Evolutionary conservation across 2,797 vertebrate species (phyloP).

Genomic region (Linurgus olivaceus): DNA sequence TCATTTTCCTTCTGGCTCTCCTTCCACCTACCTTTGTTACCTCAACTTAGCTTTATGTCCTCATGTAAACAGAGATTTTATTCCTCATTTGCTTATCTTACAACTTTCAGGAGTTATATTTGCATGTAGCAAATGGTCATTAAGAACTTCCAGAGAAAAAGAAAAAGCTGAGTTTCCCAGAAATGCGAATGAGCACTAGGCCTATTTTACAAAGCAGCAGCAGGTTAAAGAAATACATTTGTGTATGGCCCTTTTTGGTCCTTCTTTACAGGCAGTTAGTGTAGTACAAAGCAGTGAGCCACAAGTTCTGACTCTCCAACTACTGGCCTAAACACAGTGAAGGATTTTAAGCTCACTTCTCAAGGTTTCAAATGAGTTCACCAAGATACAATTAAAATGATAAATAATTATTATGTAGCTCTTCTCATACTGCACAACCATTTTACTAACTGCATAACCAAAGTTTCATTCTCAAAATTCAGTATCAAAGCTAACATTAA

Average conservation of each 20-base stretch:
- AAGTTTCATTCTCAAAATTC: neutral
- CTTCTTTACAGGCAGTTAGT: neutral
- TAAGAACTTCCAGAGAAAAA: neutral
- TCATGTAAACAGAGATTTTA: neutral
- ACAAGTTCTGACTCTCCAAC: neutral
- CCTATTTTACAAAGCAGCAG: neutral
- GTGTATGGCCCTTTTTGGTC: neutral
- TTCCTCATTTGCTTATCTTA: conserved; percentile 6
- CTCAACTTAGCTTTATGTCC: neutral
- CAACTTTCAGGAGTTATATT: neutral
- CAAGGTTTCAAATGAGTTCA: neutral
- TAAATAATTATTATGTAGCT: neutral
- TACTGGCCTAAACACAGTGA: neutral
- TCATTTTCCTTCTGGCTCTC: conserved; percentile 36
- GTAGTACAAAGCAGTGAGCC: neutral
- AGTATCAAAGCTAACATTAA: neutral
- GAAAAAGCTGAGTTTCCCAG: neutral
- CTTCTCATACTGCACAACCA: neutral
- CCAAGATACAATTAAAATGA: neutral
- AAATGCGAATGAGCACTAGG: neutral
- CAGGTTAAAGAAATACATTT: neutral
- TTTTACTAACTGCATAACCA: neutral
- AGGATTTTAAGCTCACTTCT: neutral
- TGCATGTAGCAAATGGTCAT: neutral
- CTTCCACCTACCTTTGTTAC: neutral